Percentiles rank a stretch among this genome's conserved stretches.
phyloP scores from a whole-genome alignment of 1,140 invertebrate genomes.

The Drosophila ogumai region DNA sequence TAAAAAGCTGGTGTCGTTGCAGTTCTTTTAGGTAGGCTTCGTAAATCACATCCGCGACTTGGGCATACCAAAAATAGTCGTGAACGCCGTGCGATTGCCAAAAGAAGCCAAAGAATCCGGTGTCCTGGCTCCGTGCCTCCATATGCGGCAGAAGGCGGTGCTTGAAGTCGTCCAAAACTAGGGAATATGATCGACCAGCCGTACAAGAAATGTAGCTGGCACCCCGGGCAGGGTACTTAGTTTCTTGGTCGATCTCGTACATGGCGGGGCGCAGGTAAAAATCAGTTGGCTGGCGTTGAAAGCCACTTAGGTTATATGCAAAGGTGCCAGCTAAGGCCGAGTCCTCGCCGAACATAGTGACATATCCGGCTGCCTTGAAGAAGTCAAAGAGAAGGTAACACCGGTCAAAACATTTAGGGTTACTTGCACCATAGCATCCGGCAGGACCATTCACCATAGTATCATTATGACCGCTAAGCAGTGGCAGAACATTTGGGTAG shows the following conservation, averaged over 20 bases:
- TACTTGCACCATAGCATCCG: constrained; percentile 7
- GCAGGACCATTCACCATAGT: background rate
- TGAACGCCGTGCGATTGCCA: constrained; percentile 35
- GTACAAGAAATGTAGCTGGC: background rate
- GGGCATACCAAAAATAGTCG: constrained; percentile 26
- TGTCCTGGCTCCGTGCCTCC: background rate
- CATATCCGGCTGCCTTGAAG: constrained; percentile 21
- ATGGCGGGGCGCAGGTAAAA: constrained; percentile 21
- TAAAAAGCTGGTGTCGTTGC: background rate
- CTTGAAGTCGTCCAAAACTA: constrained; percentile 18
- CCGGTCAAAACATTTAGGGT: background rate
- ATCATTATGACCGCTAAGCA: constrained; percentile 6
- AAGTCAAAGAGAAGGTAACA: constrained; percentile 19
- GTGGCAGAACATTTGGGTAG: constrained; percentile 25
- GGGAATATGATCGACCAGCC: constrained; percentile 1
- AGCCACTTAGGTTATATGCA: background rate
- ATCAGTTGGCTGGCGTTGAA: constrained; percentile 6
- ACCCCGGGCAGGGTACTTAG: background rate
- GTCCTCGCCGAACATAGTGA: constrained; percentile 28
- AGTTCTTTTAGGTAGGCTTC: background rate
- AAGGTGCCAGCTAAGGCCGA: constrained; percentile 12
- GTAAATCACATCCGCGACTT: constrained; percentile 8
- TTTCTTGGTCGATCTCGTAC: constrained; percentile 5
- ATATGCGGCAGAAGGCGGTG: constrained; percentile 16
- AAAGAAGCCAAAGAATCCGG: constrained; percentile 31